Base-by-base conservation (phyloP, 2,113 vertebrate genomes). In the Eptesicus fuscus region DNA sequence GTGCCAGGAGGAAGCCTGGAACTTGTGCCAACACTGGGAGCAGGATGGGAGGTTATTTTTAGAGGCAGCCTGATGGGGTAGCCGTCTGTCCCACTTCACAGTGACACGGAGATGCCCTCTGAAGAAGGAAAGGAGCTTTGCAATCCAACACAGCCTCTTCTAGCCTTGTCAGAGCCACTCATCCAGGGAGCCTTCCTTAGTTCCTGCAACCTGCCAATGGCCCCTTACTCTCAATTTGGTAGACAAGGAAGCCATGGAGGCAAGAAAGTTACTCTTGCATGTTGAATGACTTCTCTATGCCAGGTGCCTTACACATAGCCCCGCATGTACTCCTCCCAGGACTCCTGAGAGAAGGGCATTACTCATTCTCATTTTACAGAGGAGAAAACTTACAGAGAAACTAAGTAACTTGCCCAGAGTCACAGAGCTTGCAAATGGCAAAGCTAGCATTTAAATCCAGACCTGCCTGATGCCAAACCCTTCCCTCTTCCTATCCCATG, bases 1-100 rank as follows among this genome's bases (percentile, higher is more conserved):
- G 65, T 1, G 56, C 95, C 97, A 86, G 65, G 94, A 97, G 88
- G 96, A 97, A 96, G 95, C 95, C 95, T 94, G 53, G 84, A 89
- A 76, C 23, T 0, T 2, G 74, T n/a, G 95, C 93, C 78, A 93
- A 14, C 0, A 1, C 95, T 23, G 63, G 56, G 83, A 91, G 78
- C 83, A 88, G 53, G 92, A 90, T 47, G 92, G 79, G 70, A 87
- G 69, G 83, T 37, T 97, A 97, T 97, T 97, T 97, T 95, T 95
- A 96, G 96, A 96, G 94, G 80, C 79, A 82, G 82, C 90, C 96
- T 88, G 87, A 70, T 94, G 92, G 95, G 93, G 90, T n/a, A 63
- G 90, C 95, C 86, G 83, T 93, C 95, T 97, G 96, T 96, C 91
- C 95, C 70, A 11, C 1, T 63, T 71, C 89, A 70, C 2, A 3